These are phyloP conservation scores for Eutrigla gurnardus DNA, from an alignment of 2,797 vertebrate genomes.

Conservation along the genomic window DNA sequence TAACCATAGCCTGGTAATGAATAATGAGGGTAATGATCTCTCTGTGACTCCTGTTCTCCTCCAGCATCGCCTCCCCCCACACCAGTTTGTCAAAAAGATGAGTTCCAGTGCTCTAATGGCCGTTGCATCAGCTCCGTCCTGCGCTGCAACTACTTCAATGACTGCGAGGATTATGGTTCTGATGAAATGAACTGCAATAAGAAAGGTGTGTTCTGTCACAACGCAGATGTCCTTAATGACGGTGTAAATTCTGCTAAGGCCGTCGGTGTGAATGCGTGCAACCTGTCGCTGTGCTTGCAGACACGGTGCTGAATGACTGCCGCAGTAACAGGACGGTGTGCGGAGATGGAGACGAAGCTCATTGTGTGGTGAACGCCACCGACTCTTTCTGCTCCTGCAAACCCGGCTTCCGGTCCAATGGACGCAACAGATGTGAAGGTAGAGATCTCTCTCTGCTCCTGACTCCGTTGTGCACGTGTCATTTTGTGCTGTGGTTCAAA, in stretches of 20 bases:
- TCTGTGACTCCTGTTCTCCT: constrained; percentile 4
- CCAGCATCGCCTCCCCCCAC: constrained; percentile 72
- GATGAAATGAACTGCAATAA: constrained; percentile 89
- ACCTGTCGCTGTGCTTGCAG: constrained; percentile 62
- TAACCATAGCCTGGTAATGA: background rate
- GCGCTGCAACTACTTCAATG: constrained; percentile 94
- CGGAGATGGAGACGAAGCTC: constrained; percentile 90
- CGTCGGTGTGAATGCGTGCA: background rate
- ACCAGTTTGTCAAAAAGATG: constrained; percentile 87
- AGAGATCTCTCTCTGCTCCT: constrained; percentile 4
- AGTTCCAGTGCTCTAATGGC: constrained; percentile 90
- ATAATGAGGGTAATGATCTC: background rate
- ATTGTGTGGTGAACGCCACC: constrained; percentile 86
- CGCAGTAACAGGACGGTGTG: constrained; percentile 88
- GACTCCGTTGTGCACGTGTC: background rate
- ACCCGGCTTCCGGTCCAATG: constrained; percentile 89
- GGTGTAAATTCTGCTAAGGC: background rate
- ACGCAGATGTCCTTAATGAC: background rate
- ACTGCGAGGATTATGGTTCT: constrained; percentile 94
- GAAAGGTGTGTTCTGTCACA: constrained; percentile 79
- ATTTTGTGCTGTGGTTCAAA: background rate
- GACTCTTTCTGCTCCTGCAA: constrained; percentile 92
- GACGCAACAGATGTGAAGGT: constrained; percentile 92
- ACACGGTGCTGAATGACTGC: constrained; percentile 88
- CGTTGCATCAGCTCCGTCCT: constrained; percentile 89